phyloP scores from a whole-genome alignment of 1,140 invertebrate genomes.

The Drepana arcuata region DNA sequence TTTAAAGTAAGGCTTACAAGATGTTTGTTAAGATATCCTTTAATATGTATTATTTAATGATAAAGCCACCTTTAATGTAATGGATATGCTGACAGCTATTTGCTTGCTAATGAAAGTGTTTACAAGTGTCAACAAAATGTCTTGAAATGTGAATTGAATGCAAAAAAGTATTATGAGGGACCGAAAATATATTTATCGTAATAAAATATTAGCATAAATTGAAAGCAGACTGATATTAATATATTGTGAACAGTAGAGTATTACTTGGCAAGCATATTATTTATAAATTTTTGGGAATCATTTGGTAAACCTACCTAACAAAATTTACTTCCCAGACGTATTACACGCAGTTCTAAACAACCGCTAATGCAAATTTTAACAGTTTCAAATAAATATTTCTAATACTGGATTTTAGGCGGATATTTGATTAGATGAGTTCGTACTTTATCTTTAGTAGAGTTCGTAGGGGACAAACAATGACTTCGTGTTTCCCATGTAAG shows the following conservation, averaged over 20 bases:
- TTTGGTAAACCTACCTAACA: too few relatives aligned
- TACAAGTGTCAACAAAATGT: slow-evolving; percentile 2
- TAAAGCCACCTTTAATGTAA: too few relatives aligned
- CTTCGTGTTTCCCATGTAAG: slow-evolving; percentile 11
- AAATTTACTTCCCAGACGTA: too few relatives aligned
- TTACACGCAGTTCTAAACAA: too few relatives aligned
- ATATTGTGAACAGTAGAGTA: slow-evolving; percentile 16
- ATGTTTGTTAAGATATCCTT: too few relatives aligned
- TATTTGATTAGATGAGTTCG: slow-evolving; percentile 1
- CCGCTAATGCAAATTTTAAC: background rate
- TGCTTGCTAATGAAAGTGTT: background rate
- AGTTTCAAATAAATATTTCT: background rate
- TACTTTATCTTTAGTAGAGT: too few relatives aligned
- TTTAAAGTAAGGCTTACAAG: too few relatives aligned
- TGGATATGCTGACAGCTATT: too few relatives aligned
- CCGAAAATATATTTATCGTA: slow-evolving; percentile 33
- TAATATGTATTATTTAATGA: too few relatives aligned
- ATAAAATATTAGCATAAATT: slow-evolving; percentile 29
- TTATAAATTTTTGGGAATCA: slow-evolving; percentile 3
- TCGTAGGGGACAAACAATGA: background rate
- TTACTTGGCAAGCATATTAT: slow-evolving; percentile 3
- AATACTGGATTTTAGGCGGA: background rate
- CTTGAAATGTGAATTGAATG: slow-evolving; percentile 18
- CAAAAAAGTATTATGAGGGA: slow-evolving; percentile 39
- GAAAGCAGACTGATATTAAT: slow-evolving; percentile 38